Evolutionary conservation across 2,888 invertebrate genomes (phyloP).

Genomic region (Fissipunctia ypsillon): DNA sequence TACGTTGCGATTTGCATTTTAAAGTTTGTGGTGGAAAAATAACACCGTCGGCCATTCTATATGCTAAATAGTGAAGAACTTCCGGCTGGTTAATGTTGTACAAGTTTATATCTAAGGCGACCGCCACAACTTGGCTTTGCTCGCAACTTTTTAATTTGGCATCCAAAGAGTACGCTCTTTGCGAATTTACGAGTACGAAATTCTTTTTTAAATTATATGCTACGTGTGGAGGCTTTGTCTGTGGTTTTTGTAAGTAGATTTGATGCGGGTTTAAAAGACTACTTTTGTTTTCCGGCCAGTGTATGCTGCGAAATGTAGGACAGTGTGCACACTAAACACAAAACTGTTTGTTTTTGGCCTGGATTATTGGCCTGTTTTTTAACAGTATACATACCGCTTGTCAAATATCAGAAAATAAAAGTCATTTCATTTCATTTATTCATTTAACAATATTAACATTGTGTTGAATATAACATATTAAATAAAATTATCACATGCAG

Average conservation of each 20-base stretch:
- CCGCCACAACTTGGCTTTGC: slow-evolving; percentile 59
- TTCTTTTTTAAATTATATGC: slow-evolving; percentile 39
- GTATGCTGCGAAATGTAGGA: neutral
- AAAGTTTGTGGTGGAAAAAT: slow-evolving; percentile 81
- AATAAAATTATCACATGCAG: no score
- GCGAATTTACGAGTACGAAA: slow-evolving; percentile 35
- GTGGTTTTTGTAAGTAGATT: slow-evolving; percentile 39
- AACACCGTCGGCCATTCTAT: slow-evolving; percentile 77
- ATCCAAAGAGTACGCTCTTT: slow-evolving; percentile 31
- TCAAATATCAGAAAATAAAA: slow-evolving; percentile 6
- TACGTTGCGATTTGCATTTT: slow-evolving; percentile 80
- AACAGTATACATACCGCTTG: no score
- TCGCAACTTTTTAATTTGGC: slow-evolving; percentile 61
- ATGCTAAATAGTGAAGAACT: slow-evolving; percentile 79
- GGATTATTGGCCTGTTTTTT: no score
- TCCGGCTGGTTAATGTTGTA: slow-evolving; percentile 73
- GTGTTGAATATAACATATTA: no score
- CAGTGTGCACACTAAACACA: neutral
- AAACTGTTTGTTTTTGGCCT: no score
- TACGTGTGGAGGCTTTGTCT: slow-evolving; percentile 17
- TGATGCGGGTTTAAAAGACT: slow-evolving; percentile 14
- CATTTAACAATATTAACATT: no score
- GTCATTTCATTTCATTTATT: no score
- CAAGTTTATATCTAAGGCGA: slow-evolving; percentile 73
- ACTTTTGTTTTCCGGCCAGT: neutral